Percentiles rank a stretch among this genome's conserved stretches.
Conservation (phyloP, 2,113 vertebrate genomes). For the Mastomys coucha region DNA sequence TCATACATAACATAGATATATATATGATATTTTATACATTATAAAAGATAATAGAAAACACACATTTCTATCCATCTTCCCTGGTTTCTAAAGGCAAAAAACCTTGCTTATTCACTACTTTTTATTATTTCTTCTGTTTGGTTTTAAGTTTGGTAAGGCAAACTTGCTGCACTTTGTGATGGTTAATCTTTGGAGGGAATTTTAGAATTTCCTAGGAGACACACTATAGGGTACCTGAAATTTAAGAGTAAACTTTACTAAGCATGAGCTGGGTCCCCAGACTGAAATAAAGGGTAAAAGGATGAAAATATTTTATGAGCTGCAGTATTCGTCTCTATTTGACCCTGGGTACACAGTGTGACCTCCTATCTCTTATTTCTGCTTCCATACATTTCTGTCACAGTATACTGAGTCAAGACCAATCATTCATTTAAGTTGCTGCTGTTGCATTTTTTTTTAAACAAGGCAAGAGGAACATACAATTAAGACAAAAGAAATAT, state of each 20-base stretch:
- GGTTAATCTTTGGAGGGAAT: too few species aligned
- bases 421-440: not conserved
- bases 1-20: not conserved
- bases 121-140: constrained; percentile 16
- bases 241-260: not conserved
- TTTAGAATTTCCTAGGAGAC: not conserved
- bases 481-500: not conserved
- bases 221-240: too few species aligned
- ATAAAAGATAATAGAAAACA: constrained; percentile 8
- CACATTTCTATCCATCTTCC: not conserved
- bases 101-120: not conserved
- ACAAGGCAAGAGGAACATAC: not conserved
- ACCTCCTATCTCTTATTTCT: not conserved
- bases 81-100: not conserved
- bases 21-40: not conserved
- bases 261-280: not conserved
- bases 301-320: not conserved
- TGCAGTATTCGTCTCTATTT: not conserved
- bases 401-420: not conserved
- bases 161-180: not conserved
- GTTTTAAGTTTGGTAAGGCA: not conserved
- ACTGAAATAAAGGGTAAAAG: not conserved
- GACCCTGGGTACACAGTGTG: not conserved
- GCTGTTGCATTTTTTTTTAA: not conserved
- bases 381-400: too few species aligned